phyloP scores from a whole-genome alignment of 2,888 invertebrate genomes.

The Drosophila quasianomalipes region DNA sequence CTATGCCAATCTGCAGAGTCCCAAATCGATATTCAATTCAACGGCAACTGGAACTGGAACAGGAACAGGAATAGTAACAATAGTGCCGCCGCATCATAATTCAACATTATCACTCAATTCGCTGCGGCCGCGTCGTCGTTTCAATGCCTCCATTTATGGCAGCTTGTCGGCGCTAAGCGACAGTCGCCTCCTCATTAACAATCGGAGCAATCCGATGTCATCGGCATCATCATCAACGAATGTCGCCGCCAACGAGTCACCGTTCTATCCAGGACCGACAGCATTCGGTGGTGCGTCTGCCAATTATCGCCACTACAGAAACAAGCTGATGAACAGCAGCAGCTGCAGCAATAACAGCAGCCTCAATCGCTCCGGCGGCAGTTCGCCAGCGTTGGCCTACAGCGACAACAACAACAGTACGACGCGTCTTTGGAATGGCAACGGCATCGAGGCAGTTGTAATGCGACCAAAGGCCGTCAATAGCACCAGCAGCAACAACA shows the following conservation, averaged over 20 bases:
- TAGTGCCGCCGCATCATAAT: slow-evolving; percentile 72
- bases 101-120: slow-evolving; percentile 84
- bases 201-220: slow-evolving; percentile 36
- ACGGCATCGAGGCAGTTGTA: slow-evolving; percentile 41
- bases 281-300: slow-evolving; percentile 91
- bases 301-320: slow-evolving; percentile 85
- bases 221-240: slow-evolving; percentile 2
- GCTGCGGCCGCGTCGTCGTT: slow-evolving; percentile 81
- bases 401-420: slow-evolving; percentile 38
- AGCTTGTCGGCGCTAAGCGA: slow-evolving; percentile 85
- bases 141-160: slow-evolving; percentile 85
- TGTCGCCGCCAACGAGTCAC: slow-evolving; percentile 70
- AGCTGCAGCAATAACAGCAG: slow-evolving; percentile 7
- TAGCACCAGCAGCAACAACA: not conserved
- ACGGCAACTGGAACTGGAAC: slow-evolving; percentile 2
- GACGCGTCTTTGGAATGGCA: slow-evolving; percentile 3
- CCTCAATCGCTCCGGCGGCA: slow-evolving; percentile 47
- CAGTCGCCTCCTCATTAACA: slow-evolving; percentile 77
- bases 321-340: slow-evolving; percentile 15
- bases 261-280: slow-evolving; percentile 91
- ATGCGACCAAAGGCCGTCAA: slow-evolving; percentile 37
- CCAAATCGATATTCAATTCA: slow-evolving; percentile 83
- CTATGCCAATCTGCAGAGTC: slow-evolving; percentile 83
- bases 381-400: slow-evolving; percentile 52
- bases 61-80: not conserved